Evolutionary conservation across 2,888 invertebrate genomes (phyloP).

Genomic region (Stenoptilia bipunctidactyla): DNA sequence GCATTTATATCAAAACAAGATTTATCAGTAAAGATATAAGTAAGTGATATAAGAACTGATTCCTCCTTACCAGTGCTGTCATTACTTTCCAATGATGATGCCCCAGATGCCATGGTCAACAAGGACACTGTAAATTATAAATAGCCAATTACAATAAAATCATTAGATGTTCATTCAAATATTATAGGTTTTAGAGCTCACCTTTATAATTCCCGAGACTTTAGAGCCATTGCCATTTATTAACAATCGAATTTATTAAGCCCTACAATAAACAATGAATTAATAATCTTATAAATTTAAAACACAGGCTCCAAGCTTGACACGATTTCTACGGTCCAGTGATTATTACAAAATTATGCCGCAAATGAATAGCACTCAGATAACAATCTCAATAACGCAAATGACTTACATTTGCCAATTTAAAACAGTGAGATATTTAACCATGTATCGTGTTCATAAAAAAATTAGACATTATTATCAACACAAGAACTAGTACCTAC

Average conservation of each 20-base stretch:
- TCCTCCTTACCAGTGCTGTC: constrained; percentile 77
- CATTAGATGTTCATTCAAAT: background rate
- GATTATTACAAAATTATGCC: constrained; percentile 60
- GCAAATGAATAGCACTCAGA: constrained; percentile 19
- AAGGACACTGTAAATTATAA: constrained; percentile 1
- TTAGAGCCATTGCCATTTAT: background rate
- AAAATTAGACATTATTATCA: background rate
- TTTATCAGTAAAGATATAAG: no score
- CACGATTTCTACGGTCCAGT: constrained; percentile 66
- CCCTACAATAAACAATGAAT: constrained; percentile 3
- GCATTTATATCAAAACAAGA: no score
- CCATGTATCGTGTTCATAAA: no score
- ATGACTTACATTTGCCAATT: background rate
- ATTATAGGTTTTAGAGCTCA: background rate
- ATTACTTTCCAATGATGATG: constrained; percentile 83
- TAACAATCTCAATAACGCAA: background rate
- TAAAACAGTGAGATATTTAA: background rate
- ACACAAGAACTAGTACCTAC: background rate
- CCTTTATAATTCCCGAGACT: background rate
- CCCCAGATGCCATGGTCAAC: constrained; percentile 78
- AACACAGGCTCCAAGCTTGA: constrained; percentile 43
- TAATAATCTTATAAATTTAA: constrained; percentile 8
- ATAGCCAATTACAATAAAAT: background rate
- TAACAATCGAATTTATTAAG: background rate
- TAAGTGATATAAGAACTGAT: no score